Percentiles rank a stretch among this genome's conserved stretches.
phyloP scores from a whole-genome alignment of 2,888 invertebrate genomes.

The Ethmia dodecea region DNA sequence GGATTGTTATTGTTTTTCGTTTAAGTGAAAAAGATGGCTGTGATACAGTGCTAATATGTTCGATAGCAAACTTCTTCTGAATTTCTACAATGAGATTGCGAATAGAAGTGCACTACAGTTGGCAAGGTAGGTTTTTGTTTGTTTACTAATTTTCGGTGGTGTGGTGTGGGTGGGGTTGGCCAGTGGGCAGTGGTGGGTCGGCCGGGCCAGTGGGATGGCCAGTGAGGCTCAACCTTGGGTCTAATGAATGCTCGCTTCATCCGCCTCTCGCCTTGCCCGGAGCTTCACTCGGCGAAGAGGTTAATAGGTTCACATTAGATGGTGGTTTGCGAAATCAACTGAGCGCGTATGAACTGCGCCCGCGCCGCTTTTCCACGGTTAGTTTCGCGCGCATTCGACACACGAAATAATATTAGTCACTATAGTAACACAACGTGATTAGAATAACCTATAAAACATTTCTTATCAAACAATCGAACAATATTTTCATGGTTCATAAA shows the following conservation, averaged over 20 bases:
- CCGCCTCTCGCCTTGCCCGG: conserved; percentile 73
- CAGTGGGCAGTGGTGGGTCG: conserved; percentile 29
- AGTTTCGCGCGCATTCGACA: conserved; percentile 62
- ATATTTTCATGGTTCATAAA: too few species aligned
- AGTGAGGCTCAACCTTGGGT: conserved; percentile 59
- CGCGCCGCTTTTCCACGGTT: conserved; percentile 59
- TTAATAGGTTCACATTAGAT: conserved; percentile 78
- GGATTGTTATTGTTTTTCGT: conserved; percentile 59
- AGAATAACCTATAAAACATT: background rate
- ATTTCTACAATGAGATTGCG: conserved; percentile 75
- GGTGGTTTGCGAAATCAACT: conserved; percentile 71
- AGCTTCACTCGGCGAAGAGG: conserved; percentile 69
- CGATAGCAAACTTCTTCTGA: conserved; percentile 68
- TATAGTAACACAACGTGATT: background rate
- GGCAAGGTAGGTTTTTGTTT: conserved; percentile 69
- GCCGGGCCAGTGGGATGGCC: conserved; percentile 49
- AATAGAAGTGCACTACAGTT: conserved; percentile 75
- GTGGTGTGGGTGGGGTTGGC: conserved; percentile 33
- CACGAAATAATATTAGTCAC: conserved; percentile 17
- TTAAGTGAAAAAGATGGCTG: conserved; percentile 70
- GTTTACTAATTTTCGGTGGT: conserved; percentile 51
- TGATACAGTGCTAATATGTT: conserved; percentile 76
- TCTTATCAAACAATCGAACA: too few species aligned
- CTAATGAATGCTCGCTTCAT: conserved; percentile 70
- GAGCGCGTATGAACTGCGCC: conserved; percentile 50